Percentiles rank a stretch among this genome's conserved stretches.
Evolutionary conservation across 53 echinoderm and acorn worm genomes (phyloP).

Genomic region (Paracentrotus lividus): DNA sequence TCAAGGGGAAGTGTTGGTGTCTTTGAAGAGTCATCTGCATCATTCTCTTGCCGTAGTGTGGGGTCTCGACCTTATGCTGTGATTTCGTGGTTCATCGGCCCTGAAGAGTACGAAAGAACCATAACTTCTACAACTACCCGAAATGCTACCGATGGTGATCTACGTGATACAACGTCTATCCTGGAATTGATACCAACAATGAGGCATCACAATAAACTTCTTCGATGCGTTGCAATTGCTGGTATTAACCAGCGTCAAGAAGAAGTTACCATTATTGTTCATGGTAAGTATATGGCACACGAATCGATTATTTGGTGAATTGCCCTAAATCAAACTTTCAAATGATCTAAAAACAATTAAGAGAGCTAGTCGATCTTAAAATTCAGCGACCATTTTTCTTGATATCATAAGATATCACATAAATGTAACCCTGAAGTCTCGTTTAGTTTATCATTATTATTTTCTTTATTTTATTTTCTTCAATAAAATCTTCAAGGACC

Average conservation of each 20-base stretch:
- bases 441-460: neutral
- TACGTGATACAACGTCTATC: neutral
- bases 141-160: neutral
- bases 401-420: neutral
- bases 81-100: neutral
- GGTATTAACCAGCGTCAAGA: neutral
- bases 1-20: neutral
- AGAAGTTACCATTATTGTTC: neutral
- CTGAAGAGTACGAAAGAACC: neutral
- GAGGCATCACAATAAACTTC: neutral
- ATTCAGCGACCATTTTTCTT: too few species aligned
- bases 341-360: too few species aligned
- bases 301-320: neutral
- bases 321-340: too few species aligned
- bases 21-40: neutral
- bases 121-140: neutral
- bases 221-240: neutral
- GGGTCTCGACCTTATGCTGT: neutral
- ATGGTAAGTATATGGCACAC: neutral
- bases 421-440: neutral
- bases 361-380: too few species aligned
- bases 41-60: neutral
- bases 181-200: neutral
- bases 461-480: neutral
- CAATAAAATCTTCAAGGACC: neutral